Conservation (phyloP, 2,113 vertebrate genomes). For the Paraplagusia blochii region DNA sequence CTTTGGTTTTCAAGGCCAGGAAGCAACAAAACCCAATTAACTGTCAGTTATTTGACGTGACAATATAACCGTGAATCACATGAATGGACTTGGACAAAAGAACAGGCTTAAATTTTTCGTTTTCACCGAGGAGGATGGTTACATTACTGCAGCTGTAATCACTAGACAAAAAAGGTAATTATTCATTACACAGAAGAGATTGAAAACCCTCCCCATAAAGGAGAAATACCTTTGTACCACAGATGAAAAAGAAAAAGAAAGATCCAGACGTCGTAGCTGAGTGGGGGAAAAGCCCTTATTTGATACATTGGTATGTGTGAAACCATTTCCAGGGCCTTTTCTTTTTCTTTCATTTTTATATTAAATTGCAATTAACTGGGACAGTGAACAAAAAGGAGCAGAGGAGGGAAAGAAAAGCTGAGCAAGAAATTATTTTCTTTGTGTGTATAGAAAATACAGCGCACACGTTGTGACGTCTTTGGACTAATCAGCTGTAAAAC, state of each 20-base stretch:
- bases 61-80: slow-evolving; percentile 3
- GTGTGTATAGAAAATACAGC: slow-evolving; percentile 21
- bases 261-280: slow-evolving; percentile 1
- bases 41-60: slow-evolving; percentile 23
- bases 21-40: slow-evolving; percentile 18
- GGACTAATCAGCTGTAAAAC: slow-evolving; percentile 35
- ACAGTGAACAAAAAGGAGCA: slow-evolving; percentile 20
- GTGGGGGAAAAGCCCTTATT: slow-evolving; percentile 1
- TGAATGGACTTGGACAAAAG: slow-evolving; percentile 15
- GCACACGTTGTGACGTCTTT: slow-evolving; percentile 13
- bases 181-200: slow-evolving; percentile 4
- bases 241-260: neutral
- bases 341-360: slow-evolving; percentile 7
- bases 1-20: slow-evolving; percentile 8
- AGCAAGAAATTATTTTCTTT: slow-evolving; percentile 14
- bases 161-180: slow-evolving; percentile 1
- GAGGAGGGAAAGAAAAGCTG: slow-evolving; percentile 3
- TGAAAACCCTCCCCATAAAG: slow-evolving; percentile 7
- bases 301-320: neutral
- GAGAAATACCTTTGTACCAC: slow-evolving; percentile 3
- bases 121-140: neutral
- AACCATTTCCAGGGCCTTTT: slow-evolving; percentile 2
- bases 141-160: slow-evolving; percentile 3
- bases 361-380: slow-evolving; percentile 34
- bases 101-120: neutral